phyloP scores from a whole-genome alignment of 2,797 vertebrate genomes.

The Acipenser ruthenus region DNA sequence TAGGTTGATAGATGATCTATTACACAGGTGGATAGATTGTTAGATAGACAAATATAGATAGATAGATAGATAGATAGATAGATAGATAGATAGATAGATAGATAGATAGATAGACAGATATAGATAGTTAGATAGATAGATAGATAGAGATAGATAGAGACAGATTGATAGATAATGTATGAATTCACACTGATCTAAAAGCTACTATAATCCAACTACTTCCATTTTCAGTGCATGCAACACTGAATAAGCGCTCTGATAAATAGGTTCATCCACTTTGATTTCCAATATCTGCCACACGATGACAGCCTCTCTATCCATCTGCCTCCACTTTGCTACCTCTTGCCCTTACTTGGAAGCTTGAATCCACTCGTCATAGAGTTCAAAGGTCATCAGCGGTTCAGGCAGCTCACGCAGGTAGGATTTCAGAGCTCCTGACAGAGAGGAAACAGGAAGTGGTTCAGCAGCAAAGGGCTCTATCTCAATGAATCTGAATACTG shows the following conservation, averaged over 20 bases:
- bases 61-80: too few relatives aligned
- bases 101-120: background rate
- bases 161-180: background rate
- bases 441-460: conserved; percentile 22
- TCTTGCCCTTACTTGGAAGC: conserved; percentile 88
- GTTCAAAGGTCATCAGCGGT: conserved; percentile 91
- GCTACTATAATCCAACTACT: background rate
- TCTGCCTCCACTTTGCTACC: background rate
- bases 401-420: conserved; percentile 96
- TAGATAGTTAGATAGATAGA: background rate
- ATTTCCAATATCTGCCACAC: too few relatives aligned
- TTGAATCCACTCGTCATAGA: conserved; percentile 98
- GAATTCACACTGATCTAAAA: too few relatives aligned
- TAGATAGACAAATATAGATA: too few relatives aligned
- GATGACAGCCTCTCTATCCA: too few relatives aligned
- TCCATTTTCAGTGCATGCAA: background rate
- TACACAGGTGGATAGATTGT: too few relatives aligned
- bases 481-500: too few relatives aligned
- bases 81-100: too few relatives aligned
- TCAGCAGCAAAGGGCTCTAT: background rate
- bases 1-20: too few relatives aligned
- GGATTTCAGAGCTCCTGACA: conserved; percentile 89
- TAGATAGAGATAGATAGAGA: too few relatives aligned
- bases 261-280: too few relatives aligned
- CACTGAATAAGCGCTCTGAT: too few relatives aligned